phyloP scores from a whole-genome alignment of 2,888 invertebrate genomes.

The Congeria kusceri region DNA sequence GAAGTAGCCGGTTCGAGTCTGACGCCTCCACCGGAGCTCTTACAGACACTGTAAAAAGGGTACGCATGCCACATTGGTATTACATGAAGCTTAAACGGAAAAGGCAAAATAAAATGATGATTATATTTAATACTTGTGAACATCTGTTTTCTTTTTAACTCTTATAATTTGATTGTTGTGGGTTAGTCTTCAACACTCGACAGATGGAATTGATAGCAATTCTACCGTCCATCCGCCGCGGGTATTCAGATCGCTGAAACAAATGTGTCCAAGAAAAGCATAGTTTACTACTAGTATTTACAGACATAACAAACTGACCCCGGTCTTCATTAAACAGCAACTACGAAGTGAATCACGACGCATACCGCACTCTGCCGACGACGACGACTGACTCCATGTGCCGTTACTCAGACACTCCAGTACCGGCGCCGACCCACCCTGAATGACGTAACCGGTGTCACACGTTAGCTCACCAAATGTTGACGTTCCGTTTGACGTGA shows the following conservation, averaged over 20 bases:
- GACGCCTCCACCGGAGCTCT: neutral
- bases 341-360: neutral
- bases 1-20: neutral
- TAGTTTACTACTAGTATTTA: too few relatives aligned
- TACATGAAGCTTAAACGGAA: too few relatives aligned
- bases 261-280: too few relatives aligned
- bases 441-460: neutral
- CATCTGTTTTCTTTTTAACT: too few relatives aligned
- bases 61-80: too few relatives aligned
- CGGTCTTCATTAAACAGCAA: neutral
- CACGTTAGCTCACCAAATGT: neutral
- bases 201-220: too few relatives aligned
- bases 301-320: neutral
- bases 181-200: too few relatives aligned
- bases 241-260: too few relatives aligned
- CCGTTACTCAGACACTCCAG: neutral
- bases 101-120: too few relatives aligned
- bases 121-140: too few relatives aligned
- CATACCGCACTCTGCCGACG: conserved; percentile 1
- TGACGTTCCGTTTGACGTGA: neutral
- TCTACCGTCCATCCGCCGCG: too few relatives aligned
- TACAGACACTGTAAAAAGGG: neutral
- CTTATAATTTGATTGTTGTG: too few relatives aligned
- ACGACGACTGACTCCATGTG: neutral
- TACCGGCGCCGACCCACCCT: neutral